Evolutionary conservation across 2,113 vertebrate species (phyloP).

Genomic region (Falco punctatus): DNA sequence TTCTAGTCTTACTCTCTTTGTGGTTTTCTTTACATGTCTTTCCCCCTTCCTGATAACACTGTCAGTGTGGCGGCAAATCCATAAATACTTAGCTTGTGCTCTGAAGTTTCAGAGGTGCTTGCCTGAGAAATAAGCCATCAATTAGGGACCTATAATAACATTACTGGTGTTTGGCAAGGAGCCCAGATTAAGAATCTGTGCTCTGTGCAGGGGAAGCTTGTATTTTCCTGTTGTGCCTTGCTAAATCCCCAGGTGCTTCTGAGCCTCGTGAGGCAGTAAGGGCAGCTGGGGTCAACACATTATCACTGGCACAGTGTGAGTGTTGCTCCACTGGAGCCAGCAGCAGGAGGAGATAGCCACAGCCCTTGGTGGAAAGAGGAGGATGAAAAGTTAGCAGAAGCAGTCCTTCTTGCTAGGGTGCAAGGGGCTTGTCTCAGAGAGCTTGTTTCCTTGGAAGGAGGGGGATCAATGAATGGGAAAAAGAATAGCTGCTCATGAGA

Average conservation of each 20-base stretch:
- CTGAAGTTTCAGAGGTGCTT: neutral
- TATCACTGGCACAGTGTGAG: neutral
- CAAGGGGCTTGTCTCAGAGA: neutral
- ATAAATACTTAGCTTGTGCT: neutral
- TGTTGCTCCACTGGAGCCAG: neutral
- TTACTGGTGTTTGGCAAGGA: neutral
- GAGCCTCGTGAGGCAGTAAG: neutral
- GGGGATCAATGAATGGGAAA: fast-evolving
- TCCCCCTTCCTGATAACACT: neutral
- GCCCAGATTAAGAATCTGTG: neutral
- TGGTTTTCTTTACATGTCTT: neutral
- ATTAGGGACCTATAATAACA: neutral
- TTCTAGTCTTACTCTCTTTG: neutral
- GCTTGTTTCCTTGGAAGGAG: neutral
- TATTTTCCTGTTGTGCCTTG: neutral
- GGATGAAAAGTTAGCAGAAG: neutral
- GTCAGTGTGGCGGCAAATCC: neutral
- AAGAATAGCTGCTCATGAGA: neutral
- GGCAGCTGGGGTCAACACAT: neutral
- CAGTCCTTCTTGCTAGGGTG: neutral
- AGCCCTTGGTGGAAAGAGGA: neutral
- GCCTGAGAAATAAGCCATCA: neutral
- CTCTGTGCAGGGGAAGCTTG: neutral
- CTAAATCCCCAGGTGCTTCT: neutral
- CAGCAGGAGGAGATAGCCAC: neutral